Evolutionary conservation across 2,888 invertebrate genomes (phyloP).

Genomic region (Orchesella flavescens): DNA sequence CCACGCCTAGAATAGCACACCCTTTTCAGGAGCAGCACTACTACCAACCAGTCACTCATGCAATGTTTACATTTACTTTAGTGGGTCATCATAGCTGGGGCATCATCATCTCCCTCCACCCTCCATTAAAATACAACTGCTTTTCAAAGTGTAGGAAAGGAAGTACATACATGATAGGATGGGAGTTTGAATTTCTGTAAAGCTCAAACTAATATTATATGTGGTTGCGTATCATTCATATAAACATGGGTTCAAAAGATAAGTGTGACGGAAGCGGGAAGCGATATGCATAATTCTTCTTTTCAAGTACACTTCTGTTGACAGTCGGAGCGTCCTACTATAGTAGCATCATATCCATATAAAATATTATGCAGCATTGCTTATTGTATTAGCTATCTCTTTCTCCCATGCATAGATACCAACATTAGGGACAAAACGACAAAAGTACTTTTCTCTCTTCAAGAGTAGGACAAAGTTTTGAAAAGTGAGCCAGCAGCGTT

Average conservation of each 20-base stretch:
- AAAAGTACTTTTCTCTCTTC: conserved; percentile 2
- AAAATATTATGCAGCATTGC: neutral
- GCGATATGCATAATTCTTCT: conserved; percentile 37
- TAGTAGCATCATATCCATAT: neutral
- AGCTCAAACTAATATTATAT: neutral
- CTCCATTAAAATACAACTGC: neutral
- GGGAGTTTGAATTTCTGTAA: neutral
- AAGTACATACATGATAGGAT: neutral
- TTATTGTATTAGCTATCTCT: neutral
- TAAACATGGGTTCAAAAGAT: neutral
- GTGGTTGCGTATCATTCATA: neutral
- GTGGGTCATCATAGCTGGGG: conserved; percentile 27
- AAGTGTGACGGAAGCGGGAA: conserved; percentile 27
- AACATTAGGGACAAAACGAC: conserved; percentile 10
- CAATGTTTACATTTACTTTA: conserved; percentile 47
- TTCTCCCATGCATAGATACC: too few relatives aligned
- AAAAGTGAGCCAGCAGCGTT: too few relatives aligned
- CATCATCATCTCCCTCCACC: neutral
- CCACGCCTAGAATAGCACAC: neutral
- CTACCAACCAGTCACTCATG: neutral
- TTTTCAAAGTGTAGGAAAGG: neutral
- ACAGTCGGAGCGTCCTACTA: too few relatives aligned
- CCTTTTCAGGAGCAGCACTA: neutral
- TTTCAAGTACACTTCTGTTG: neutral
- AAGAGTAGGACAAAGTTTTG: neutral